phyloP scores from a whole-genome alignment of 2,797 vertebrate species.

The Salarias fasciatus region DNA sequence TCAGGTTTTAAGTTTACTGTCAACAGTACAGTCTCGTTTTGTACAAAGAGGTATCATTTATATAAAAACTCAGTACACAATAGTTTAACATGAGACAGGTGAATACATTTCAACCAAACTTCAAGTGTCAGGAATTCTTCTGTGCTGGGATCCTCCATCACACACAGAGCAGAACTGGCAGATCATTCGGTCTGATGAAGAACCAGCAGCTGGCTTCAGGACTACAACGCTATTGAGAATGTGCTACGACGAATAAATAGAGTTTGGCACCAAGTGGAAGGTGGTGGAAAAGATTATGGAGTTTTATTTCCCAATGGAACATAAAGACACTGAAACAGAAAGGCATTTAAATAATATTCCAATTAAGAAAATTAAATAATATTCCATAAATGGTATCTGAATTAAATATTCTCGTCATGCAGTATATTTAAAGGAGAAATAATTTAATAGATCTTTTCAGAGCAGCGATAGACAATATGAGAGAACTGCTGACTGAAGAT shows the following conservation, averaged over 20 bases:
- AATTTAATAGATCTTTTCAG: slow-evolving; percentile 74
- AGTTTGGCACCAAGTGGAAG: slow-evolving; percentile 34
- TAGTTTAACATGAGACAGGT: slow-evolving; percentile 68
- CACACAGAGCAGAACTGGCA: slow-evolving; percentile 55
- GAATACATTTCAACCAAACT: slow-evolving; percentile 76
- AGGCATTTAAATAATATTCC: too few species aligned
- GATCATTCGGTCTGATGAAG: slow-evolving; percentile 48
- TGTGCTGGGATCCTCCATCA: slow-evolving; percentile 44
- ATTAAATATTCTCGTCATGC: slow-evolving; percentile 81
- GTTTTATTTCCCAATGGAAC: slow-evolving; percentile 20
- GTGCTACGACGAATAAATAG: slow-evolving; percentile 77
- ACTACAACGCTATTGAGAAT: slow-evolving; percentile 63
- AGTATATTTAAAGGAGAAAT: slow-evolving; percentile 77
- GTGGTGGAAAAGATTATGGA: slow-evolving; percentile 35
- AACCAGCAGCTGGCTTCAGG: slow-evolving; percentile 39
- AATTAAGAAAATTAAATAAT: slow-evolving; percentile 65
- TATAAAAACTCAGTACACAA: slow-evolving; percentile 77
- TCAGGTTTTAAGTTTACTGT: slow-evolving; percentile 62
- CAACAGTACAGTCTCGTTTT: slow-evolving; percentile 69
- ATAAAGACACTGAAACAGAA: slow-evolving; percentile 28
- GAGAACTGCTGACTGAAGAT: slow-evolving; percentile 19
- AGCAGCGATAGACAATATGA: slow-evolving; percentile 29
- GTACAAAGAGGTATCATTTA: slow-evolving; percentile 83
- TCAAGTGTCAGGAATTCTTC: slow-evolving; percentile 84
- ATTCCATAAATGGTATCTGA: slow-evolving; percentile 63